Evolutionary conservation across 2,888 invertebrate genomes (phyloP), one percentile per base, ranked within the genome.

Genomic region (Dioctria linearis): DNA sequence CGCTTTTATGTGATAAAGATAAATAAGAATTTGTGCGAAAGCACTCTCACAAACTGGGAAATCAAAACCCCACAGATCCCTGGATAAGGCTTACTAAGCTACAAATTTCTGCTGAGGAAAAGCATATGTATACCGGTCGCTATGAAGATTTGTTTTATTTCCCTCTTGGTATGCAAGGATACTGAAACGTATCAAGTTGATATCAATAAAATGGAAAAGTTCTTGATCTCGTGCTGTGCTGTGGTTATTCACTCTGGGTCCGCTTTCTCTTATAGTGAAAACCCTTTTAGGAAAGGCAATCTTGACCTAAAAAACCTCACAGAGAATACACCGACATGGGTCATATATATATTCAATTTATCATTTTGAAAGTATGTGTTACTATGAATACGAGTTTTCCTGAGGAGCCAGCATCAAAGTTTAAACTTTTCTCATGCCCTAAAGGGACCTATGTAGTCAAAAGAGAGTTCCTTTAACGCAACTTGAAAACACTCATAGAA

Each of bases 31-130:
- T 73, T 73, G 54, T 73, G 73, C 59, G 54, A 6, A 66, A 43
- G 66, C 43, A 66, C 42, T 40, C 73, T 42, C 39, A 42, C 73
- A 57, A 57, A 54, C 43, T 57, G n/a, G 42, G 43, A 73, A 73
- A 73, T 59, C 73, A 73, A 73, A 73, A 57, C 73, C 73, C 73
- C 42, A 13, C 73, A 57, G 57, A 57, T 73, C 59, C 9, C 43
- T n/a, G 73, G 73, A 73, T 73, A 73, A 73, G 57, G 73, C 73
- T 54, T 51, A 54, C 73, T 73, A 73, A 73, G 73, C 73, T 73
- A 73, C 73, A 73, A 73, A 73, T 73, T 73, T 73, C 57, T 73
- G 40, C 57, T 57, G 57, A 57, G 43, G 42, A 42, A 25, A 5
- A 40, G 57, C 40, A 57, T 73, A 73, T 57, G 59, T 25, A 25